Evolutionary conservation across 2,888 invertebrate species (phyloP).

Genomic region (Meganola albula): DNA sequence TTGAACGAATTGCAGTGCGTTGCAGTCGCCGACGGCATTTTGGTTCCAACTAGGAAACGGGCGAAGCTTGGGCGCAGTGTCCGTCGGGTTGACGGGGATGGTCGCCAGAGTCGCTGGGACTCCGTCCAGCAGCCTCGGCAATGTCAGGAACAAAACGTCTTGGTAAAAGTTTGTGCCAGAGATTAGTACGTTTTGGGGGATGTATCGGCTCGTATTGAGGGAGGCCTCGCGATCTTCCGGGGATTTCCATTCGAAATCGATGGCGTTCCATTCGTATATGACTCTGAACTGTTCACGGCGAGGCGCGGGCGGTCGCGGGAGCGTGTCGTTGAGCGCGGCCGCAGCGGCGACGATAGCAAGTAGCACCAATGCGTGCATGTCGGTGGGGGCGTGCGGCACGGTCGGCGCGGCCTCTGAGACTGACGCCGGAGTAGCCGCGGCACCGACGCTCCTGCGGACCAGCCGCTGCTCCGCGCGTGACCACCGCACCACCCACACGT

Average conservation of each 20-base stretch:
- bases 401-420: conserved; percentile 54
- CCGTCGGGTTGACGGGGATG: conserved; percentile 58
- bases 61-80: conserved; percentile 77
- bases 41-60: conserved; percentile 85
- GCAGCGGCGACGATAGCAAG: conserved; percentile 54
- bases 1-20: conserved; percentile 84
- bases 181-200: conserved; percentile 82
- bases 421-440: conserved; percentile 44
- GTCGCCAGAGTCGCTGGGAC: conserved; percentile 83
- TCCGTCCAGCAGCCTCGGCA: conserved; percentile 83
- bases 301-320: conserved; percentile 45
- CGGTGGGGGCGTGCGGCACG: conserved; percentile 53
- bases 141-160: conserved; percentile 81
- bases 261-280: conserved; percentile 84
- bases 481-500: conserved; percentile 37
- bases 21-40: conserved; percentile 82
- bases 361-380: conserved; percentile 52
- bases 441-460: conserved; percentile 25
- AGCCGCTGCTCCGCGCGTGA: conserved; percentile 40
- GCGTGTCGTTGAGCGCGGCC: conserved; percentile 57
- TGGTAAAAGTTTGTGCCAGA: conserved; percentile 83
- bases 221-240: conserved; percentile 74
- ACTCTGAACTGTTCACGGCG: conserved; percentile 80
- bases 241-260: conserved; percentile 83
- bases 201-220: conserved; percentile 76